Evolutionary conservation across 2,797 vertebrate species (phyloP).

Genomic region (Chrysocyon brachyurus): DNA sequence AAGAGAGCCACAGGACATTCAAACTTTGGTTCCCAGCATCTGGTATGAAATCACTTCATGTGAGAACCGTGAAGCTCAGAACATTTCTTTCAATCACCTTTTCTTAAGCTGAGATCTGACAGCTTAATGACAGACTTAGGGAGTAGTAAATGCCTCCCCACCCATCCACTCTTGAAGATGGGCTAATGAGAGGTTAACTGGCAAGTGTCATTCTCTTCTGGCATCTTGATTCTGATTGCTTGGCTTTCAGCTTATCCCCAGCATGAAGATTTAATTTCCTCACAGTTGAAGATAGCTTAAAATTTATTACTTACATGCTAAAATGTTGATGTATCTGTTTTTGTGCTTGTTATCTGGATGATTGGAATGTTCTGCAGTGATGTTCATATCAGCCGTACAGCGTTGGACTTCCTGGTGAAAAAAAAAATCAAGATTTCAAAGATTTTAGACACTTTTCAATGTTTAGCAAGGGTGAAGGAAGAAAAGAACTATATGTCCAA

Average conservation of each 20-base stretch:
- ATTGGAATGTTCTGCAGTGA: slow-evolving; percentile 98
- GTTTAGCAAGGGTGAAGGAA: neutral
- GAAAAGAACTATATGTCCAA: neutral
- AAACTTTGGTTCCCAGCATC: neutral
- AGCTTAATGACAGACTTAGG: neutral
- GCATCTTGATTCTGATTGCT: neutral
- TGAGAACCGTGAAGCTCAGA: neutral
- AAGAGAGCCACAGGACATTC: neutral
- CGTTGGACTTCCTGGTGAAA: slow-evolving; percentile 96
- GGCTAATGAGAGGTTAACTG: slow-evolving; percentile 11
- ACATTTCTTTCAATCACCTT: neutral
- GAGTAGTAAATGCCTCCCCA: neutral
- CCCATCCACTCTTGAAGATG: rapidly evolving
- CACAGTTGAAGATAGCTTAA: neutral
- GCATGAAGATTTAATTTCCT: slow-evolving; percentile 33
- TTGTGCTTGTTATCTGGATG: slow-evolving; percentile 99
- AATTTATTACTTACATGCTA: slow-evolving; percentile 95
- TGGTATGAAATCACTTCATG: neutral
- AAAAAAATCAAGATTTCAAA: slow-evolving; percentile 47
- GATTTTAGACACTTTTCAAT: neutral
- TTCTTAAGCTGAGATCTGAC: neutral
- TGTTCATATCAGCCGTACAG: slow-evolving; percentile 97
- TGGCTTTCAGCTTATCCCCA: slow-evolving; percentile 35
- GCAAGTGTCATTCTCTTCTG: neutral
- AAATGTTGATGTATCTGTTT: slow-evolving; percentile 99